Evolutionary conservation across 64 coral and sea anemone species (phyloP).

Genomic region (Actinia equina): DNA sequence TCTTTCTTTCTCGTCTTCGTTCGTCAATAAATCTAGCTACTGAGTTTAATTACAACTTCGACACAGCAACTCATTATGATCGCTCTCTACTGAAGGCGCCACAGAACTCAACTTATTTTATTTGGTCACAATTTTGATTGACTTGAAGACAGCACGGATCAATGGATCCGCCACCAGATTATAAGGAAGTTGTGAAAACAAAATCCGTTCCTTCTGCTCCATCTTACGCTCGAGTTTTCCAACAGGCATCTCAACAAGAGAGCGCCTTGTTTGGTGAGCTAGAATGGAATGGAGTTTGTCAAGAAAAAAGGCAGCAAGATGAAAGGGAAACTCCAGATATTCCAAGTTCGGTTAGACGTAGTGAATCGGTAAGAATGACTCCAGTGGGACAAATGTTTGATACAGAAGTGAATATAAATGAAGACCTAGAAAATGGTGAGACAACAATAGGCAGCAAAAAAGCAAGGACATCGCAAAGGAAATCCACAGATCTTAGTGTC

Average conservation of each 20-base stretch:
- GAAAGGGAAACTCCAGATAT: neutral
- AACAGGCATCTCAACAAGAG: neutral
- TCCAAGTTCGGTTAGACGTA: neutral
- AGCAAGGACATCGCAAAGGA: neutral
- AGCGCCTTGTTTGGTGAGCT: neutral
- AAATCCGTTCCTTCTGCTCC: neutral
- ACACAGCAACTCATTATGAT: neutral
- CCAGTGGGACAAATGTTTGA: neutral
- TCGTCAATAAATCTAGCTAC: neutral
- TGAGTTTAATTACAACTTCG: neutral
- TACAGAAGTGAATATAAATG: neutral
- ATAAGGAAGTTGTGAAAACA: neutral
- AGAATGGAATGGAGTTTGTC: neutral
- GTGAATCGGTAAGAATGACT: neutral
- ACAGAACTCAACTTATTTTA: no score
- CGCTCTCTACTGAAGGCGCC: no score
- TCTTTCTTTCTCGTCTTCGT: neutral
- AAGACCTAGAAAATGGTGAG: neutral
- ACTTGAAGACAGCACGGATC: no score
- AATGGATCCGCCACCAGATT: conserved; percentile 1
- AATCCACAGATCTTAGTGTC: neutral
- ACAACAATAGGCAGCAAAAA: neutral
- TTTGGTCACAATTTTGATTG: no score
- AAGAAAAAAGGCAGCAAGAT: neutral
- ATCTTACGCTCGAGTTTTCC: neutral